Conservation (phyloP, 2,888 invertebrate species). For the Pyrocoelia pectoralis region DNA sequence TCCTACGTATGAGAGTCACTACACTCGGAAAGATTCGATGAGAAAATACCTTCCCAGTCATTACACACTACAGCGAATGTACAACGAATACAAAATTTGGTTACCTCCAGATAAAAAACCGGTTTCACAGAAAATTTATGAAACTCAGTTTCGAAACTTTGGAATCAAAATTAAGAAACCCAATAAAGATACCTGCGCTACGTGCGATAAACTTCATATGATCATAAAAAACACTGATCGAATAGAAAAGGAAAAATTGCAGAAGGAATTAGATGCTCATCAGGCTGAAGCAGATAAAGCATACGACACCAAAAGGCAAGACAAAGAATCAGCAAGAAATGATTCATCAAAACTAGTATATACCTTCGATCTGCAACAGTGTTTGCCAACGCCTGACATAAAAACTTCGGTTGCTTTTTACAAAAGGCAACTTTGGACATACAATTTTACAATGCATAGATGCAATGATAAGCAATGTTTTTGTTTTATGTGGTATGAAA, state of each 20-base stretch:
- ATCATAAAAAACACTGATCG: background rate
- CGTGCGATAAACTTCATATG: background rate
- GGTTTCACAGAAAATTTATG: background rate
- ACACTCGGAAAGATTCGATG: background rate
- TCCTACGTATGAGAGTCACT: background rate
- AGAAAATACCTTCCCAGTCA: background rate
- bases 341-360: background rate
- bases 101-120: background rate
- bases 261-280: background rate
- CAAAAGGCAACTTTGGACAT: background rate
- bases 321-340: background rate
- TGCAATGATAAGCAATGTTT: background rate
- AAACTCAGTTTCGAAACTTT: background rate
- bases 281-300: background rate
- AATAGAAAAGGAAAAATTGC: background rate
- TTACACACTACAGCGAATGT: background rate
- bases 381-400: constrained; percentile 7
- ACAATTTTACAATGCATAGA: background rate
- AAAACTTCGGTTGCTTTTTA: constrained; percentile 4
- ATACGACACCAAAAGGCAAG: background rate
- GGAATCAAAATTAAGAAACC: background rate
- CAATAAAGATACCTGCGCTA: background rate
- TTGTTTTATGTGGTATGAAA: constrained; percentile 9
- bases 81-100: background rate
- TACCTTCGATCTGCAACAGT: constrained; percentile 4